These are phyloP conservation scores for Clusia tigrina DNA, from an alignment of 2,888 invertebrate species.

Conservation along the genomic window DNA sequence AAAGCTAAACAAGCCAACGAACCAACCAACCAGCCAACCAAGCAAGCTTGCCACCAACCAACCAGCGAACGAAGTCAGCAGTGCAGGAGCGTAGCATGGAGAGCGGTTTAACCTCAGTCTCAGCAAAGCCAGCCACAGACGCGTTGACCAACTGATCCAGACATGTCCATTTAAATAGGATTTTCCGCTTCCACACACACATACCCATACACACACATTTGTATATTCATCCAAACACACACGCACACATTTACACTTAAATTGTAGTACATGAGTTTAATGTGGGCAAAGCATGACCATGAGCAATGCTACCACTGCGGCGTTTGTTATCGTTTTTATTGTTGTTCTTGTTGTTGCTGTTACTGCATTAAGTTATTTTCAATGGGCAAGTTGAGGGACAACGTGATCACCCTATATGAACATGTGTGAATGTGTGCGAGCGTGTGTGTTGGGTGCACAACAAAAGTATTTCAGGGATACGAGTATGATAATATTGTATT, in stretches of 20 bases:
- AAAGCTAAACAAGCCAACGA: constrained; percentile 3
- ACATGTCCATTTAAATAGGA: constrained; percentile 28
- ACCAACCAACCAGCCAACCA: not conserved
- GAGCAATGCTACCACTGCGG: constrained; percentile 5
- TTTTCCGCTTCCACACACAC: constrained; percentile 11
- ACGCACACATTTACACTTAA: no score
- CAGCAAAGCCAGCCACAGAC: not conserved
- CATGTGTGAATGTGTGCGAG: no score
- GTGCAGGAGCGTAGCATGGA: no score
- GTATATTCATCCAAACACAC: not conserved
- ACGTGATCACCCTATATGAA: no score
- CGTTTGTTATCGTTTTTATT: not conserved
- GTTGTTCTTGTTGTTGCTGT: not conserved
- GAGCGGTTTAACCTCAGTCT: not conserved
- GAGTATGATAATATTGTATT: no score
- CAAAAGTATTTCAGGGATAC: not conserved
- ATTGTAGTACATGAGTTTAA: constrained; percentile 20
- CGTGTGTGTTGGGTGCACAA: not conserved
- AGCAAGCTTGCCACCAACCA: not conserved
- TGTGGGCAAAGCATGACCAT: constrained; percentile 14
- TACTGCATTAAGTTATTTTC: not conserved
- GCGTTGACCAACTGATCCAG: constrained; percentile 3
- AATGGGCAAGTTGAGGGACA: constrained; percentile 2
- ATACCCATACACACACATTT: not conserved
- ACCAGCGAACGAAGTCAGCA: not conserved